Evolutionary conservation across 2,113 vertebrate species (phyloP).

Genomic region (Orthonyx spaldingii): DNA sequence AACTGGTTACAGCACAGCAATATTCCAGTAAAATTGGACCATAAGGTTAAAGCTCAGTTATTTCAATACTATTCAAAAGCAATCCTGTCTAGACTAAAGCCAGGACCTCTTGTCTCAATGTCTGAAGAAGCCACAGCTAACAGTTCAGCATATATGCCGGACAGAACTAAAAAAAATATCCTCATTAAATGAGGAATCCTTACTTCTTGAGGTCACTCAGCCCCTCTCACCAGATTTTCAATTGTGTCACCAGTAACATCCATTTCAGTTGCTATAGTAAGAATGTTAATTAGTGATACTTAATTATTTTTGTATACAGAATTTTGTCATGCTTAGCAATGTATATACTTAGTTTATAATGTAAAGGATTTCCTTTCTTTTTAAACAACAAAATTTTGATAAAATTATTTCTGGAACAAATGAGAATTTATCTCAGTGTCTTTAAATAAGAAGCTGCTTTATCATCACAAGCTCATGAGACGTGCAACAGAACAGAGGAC

Average conservation of each 20-base stretch:
- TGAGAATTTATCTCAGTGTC: not conserved
- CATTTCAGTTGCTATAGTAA: not conserved
- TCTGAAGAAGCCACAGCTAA: not conserved
- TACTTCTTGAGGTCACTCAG: not conserved
- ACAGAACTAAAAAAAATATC: not conserved
- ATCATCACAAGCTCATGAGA: not conserved
- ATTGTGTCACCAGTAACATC: not conserved
- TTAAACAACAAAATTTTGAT: not conserved
- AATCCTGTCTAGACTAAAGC: not conserved
- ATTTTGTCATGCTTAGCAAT: not conserved
- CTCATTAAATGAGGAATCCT: not conserved
- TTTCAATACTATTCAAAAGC: not conserved
- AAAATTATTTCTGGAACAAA: not conserved
- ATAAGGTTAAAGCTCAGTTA: not conserved
- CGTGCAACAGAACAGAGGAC: not conserved
- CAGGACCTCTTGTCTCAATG: not conserved
- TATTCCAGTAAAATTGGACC: not conserved
- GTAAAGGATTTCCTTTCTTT: not conserved
- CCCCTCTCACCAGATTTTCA: not conserved
- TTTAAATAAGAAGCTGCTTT: not conserved
- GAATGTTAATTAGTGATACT: not conserved
- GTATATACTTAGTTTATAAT: not conserved
- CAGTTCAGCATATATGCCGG: not conserved
- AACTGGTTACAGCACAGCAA: not conserved
- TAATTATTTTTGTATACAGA: not conserved